phyloP scores from a whole-genome alignment of 1,140 invertebrate species.

The Rhizoglyphus robini region DNA sequence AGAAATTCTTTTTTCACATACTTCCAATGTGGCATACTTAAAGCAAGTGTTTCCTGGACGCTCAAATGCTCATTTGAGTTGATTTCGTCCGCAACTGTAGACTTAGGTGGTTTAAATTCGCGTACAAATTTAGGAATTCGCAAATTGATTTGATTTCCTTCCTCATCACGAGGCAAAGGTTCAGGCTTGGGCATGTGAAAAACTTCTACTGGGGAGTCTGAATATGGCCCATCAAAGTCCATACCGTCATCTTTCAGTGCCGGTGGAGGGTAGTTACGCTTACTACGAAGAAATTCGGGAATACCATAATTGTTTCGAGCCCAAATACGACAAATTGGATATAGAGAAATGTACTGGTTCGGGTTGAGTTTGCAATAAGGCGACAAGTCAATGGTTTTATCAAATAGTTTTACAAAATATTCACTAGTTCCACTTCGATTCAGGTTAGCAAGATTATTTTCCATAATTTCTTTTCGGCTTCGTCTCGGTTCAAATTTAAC shows the following conservation, averaged over 20 bases:
- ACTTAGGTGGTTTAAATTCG: not conserved
- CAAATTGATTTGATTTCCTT: conserved; percentile 2
- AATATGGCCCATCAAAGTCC: conserved; percentile 8
- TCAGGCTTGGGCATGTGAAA: conserved; percentile 8
- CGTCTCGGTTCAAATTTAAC: not conserved
- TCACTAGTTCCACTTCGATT: not conserved
- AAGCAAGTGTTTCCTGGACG: not conserved
- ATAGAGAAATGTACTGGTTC: conserved; percentile 1
- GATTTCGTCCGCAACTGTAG: not conserved
- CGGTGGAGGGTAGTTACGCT: conserved; percentile 1
- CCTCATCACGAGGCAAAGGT: not conserved
- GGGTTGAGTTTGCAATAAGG: conserved; percentile 2
- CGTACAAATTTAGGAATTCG: conserved; percentile 2
- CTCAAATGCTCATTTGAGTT: conserved; percentile 11
- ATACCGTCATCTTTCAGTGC: not conserved
- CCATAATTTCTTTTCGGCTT: not conserved
- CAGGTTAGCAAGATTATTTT: not conserved
- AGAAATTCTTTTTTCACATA: not conserved
- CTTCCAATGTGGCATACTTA: conserved; percentile 11
- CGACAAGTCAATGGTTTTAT: not conserved
- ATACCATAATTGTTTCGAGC: conserved; percentile 6
- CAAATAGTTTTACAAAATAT: conserved; percentile 9
- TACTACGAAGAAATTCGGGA: not conserved
- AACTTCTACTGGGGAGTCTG: conserved; percentile 1
- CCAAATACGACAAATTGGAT: conserved; percentile 11